Evolutionary conservation across 1,140 invertebrate species (phyloP), one percentile per base, ranked within the genome.

Genomic region (Sitophilus oryzae): DNA sequence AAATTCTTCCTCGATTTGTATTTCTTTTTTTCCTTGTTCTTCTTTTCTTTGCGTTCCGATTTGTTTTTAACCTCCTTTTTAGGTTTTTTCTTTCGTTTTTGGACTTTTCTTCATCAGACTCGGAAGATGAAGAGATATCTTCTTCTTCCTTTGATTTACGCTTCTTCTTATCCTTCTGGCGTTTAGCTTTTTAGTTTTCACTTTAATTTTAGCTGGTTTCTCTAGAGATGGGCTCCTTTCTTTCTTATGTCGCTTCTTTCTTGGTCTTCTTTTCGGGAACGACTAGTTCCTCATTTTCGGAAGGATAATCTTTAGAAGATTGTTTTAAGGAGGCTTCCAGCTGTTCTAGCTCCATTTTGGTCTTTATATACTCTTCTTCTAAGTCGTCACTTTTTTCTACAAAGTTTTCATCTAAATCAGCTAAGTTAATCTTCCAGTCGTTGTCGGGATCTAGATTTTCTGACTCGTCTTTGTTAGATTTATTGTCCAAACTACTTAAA

Each of bases 341-440:
- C 42, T 55, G 35, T 25, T 49, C 22, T 4, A 60, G 16, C 43
- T 56, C 53, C 38, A 45, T 46, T 52, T 45, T 54, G 22, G 49
- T 60, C 56, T 61, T 54, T 16, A 53, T 38, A 34, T 43, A 52
- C 15, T 61, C 61, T 20, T 52, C 40, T 19, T 50, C 45, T 16
- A 30, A 6, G 11, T 5, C 5, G 5, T 6, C 37, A 18, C 25
- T 54, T 11, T 38, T 30, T 16, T 46, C 15, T 30, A 1, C 44
- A 30, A 11, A 23, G 2, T 14, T 19, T 34, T 21, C 40, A 52
- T 23, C 6, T 34, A 11, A 18, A 0, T 19, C 25, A 21, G 38
- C 34, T 23, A 38, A 25, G 11, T 23, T 11, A 25, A 22, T 21
- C 18, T 40, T 44, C 14, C 18, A 35, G 42, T 16, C 16, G 37